A percentile compares a stretch with the other conserved stretches of the same genome.
phyloP scores from a whole-genome alignment of 2,888 invertebrate genomes.

The Drosophila koepferae region DNA sequence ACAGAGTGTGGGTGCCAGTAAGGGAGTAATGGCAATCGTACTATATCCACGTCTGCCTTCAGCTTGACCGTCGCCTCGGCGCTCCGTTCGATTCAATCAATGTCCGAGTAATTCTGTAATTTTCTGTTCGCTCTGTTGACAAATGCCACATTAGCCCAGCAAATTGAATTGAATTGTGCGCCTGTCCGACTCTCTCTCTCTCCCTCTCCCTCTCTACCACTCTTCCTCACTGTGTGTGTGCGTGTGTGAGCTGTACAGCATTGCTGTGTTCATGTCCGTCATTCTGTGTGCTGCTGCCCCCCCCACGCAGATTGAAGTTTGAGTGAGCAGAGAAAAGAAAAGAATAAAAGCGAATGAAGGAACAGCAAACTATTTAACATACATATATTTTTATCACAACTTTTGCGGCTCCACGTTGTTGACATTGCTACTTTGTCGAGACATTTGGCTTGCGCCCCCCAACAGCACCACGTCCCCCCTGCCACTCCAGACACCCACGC shows the following conservation, averaged over 20 bases:
- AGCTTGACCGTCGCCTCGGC: conserved; percentile 37
- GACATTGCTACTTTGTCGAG: conserved; percentile 54
- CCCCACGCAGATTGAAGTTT: conserved; percentile 49
- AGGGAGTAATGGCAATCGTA: conserved; percentile 1
- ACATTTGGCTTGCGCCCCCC: conserved; percentile 36
- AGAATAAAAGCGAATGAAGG: conserved; percentile 6
- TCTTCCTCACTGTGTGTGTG: neutral
- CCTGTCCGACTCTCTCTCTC: conserved; percentile 14
- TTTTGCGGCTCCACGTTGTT: conserved; percentile 69
- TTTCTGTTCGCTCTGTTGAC: conserved; percentile 74
- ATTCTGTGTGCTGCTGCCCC: neutral
- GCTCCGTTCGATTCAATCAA: conserved; percentile 76
- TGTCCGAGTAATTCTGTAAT: conserved; percentile 82
- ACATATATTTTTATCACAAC: conserved; percentile 74
- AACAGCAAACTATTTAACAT: conserved; percentile 67
- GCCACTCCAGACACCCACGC: too few relatives aligned
- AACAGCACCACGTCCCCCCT: neutral
- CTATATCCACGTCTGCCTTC: conserved; percentile 12
- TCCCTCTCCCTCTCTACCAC: neutral
- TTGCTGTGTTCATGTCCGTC: conserved; percentile 17
- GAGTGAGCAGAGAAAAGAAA: conserved; percentile 34
- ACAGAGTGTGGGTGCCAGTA: neutral
- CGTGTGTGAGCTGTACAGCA: conserved; percentile 4
- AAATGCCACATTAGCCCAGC: conserved; percentile 80
- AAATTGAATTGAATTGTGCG: conserved; percentile 77